Base-by-base conservation (phyloP, 2,113 vertebrate genomes). In the Ranitomeya imitator region DNA sequence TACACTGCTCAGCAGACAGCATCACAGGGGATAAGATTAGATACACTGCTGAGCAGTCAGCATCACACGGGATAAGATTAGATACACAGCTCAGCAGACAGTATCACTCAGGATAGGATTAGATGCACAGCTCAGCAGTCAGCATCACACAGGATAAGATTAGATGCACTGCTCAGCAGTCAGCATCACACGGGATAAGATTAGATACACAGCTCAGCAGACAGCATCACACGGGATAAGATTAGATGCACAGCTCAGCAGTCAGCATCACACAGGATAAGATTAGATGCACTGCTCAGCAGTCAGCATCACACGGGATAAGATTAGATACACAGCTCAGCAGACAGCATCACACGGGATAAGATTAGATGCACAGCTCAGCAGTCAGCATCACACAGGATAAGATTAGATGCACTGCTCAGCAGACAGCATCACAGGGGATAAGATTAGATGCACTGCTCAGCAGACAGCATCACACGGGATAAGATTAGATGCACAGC, bases 351-450 rank as follows among this genome's bases (percentile, higher is more conserved):
- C 8, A 67, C 9, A 23, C 9, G 12, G 7, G 21, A 67, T 10
- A 67, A n/a, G 65, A 7, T 67, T 67, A 67, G 65, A 67, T 67
- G n/a, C 65, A 67, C 65, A n/a, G 65, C 65, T n/a, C 65, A 67
- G 21, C 21, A n/a, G n/a, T n/a, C n/a, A n/a, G n/a, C n/a, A n/a
- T n/a, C n/a, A n/a, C n/a, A n/a, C n/a, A n/a, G n/a, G n/a, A n/a
- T n/a, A n/a, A n/a, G n/a, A n/a, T 67, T 23, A 23, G 65, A 67
- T 67, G 23, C n/a, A 23, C 37, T 1, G 37, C 37, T 45, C 5
- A 45, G 5, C 37, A 45, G 37, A 3, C 21, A 67, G n/a, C 10
- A 23, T 67, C 8, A 67, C 9, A 23, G 2, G 12, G 7, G 21
- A 67, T 10, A 67, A n/a, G 65, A 7, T 67, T 67, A 67, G 65